Conservation (phyloP, 2,113 vertebrate species). For the Brachirus orientalis region DNA sequence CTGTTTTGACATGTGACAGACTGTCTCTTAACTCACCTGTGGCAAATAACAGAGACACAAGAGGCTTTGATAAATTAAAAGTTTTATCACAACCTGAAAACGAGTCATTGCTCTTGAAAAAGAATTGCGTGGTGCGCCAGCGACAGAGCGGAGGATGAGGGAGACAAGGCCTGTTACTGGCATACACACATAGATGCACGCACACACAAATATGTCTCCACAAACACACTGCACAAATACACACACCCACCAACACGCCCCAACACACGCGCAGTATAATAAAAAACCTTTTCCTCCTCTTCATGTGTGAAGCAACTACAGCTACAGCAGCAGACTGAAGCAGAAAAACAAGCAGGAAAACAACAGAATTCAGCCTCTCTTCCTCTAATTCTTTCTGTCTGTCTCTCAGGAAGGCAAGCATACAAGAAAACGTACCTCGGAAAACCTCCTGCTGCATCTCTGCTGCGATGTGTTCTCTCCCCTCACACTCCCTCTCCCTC, state of each 20-base stretch:
- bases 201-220: conserved; percentile 53
- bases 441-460: conserved; percentile 87
- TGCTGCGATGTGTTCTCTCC: conserved; percentile 86
- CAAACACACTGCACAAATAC: conserved; percentile 66
- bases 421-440: conserved; percentile 87
- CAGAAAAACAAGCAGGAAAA: conserved; percentile 75
- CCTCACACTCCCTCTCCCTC: conserved; percentile 77
- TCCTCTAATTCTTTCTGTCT: conserved; percentile 75
- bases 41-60: conserved; percentile 45
- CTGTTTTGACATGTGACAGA: conserved; percentile 41
- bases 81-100: conserved; percentile 75
- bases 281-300: conserved; percentile 72
- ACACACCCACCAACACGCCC: conserved; percentile 67
- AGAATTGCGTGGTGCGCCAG: conserved; percentile 84
- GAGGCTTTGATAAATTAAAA: conserved; percentile 68
- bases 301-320: conserved; percentile 68
- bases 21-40: conserved; percentile 8
- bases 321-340: conserved; percentile 69
- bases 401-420: conserved; percentile 82
- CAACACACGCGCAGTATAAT: conserved; percentile 65
- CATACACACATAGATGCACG: conserved; percentile 56
- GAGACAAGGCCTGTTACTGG: conserved; percentile 81
- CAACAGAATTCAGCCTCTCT: conserved; percentile 72
- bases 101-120: conserved; percentile 83
- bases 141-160: conserved; percentile 82